These are phyloP conservation scores for Brachionus manjavacas DNA, from an alignment of 1,140 invertebrate species.

Conservation along the genomic window DNA sequence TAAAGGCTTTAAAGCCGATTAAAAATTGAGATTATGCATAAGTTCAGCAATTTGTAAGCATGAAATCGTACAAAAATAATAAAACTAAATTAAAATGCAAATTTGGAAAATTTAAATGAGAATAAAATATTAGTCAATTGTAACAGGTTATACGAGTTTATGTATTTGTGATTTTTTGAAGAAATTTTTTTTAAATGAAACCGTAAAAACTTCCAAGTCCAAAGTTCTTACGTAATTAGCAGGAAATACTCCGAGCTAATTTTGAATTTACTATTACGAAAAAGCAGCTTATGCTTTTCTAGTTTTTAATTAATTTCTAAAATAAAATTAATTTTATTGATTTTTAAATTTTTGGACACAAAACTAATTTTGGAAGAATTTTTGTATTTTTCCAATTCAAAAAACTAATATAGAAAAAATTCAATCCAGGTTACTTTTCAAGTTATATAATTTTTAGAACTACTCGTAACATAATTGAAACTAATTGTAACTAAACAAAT, in stretches of 20 bases:
- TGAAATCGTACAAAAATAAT: background rate
- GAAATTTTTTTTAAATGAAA: background rate
- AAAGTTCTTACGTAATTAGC: background rate
- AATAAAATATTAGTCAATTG: background rate
- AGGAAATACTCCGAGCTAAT: background rate
- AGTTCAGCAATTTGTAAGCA: background rate
- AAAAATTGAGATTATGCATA: background rate
- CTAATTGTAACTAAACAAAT: conserved; percentile 18
- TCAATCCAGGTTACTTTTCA: background rate
- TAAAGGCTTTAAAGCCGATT: background rate
- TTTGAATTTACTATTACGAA: background rate
- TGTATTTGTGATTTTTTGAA: background rate
- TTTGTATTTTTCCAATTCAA: background rate
- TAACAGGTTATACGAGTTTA: conserved; percentile 15
- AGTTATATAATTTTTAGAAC: background rate
- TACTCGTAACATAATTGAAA: background rate
- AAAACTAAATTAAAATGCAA: conserved; percentile 29
- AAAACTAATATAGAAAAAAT: background rate
- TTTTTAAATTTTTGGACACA: background rate
- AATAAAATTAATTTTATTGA: background rate
- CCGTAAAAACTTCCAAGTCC: background rate
- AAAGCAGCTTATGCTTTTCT: background rate
- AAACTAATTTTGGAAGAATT: background rate
- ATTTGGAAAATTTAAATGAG: background rate
- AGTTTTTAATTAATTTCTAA: background rate